Base-by-base conservation (phyloP, 2,113 vertebrate species). In the Syngnathus scovelli region DNA sequence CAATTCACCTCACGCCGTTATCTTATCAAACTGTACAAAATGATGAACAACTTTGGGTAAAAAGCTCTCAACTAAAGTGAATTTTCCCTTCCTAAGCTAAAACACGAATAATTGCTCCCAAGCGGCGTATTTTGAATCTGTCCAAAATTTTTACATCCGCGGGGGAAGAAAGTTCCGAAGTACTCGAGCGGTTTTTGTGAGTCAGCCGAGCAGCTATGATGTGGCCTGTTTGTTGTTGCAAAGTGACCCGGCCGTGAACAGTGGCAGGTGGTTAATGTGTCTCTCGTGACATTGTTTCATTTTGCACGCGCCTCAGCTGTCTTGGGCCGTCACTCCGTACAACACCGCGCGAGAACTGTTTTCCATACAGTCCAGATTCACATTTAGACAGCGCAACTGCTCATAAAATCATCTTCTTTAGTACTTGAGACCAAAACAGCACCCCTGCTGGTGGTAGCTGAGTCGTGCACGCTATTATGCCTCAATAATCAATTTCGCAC, bases 221-320 rank as follows among this genome's bases (percentile, higher is more conserved):
- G 61, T 41, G 68, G 44, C 16, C 19, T 48, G 59, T 63, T 39
- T 61, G 72, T 46, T 61, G 58, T 60, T 66, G 61, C 70, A 71
- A 67, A 69, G 67, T 56, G 66, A 64, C 36, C 67, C 21, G 64
- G 64, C 66, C 13, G 1, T 37, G 36, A 64, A 61, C 66, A 60
- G 72, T 51, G 67, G 80, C 82, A 85, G 79, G 69, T 83, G 76
- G 72, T 71, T 83, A 78, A 82, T 74, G 73, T 59, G 66, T 80
- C 64, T 79, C 79, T 41, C 18, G 71, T 71, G 69, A 69, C 64
- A 73, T 27, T 19, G 49, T 69, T 70, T 65, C 5, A 72, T 71
- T 63, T 48, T 68, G 56, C 51, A 64, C 51, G 23, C 59, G 36
- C 49, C 65, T 74, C 80, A 86, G 78, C 73, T 85, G 82, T 64